Evolutionary conservation across 2,888 invertebrate species (phyloP), one percentile per base, ranked within the genome.

Genomic region (Pachycephus smyrnensis): DNA sequence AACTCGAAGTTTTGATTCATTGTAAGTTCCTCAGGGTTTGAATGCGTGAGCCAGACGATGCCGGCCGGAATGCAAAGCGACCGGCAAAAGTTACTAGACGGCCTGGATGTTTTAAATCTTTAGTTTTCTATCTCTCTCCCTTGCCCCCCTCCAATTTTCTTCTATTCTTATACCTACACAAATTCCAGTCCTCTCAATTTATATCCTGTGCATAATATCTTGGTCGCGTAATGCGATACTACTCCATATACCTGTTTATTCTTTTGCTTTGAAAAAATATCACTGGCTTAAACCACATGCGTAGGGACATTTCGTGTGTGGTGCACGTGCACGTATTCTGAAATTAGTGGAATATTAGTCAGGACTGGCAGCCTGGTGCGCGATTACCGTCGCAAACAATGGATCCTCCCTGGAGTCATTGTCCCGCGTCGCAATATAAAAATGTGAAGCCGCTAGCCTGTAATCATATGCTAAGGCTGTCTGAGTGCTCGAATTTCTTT

Each of bases 1-100:
- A 68, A 68, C 83, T 78, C 80, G 78, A 80, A 83, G 82, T 85
- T 86, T 87, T 87, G 85, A 88, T 88, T 88, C 86, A 84, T 84
- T 84, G 84, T 85, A 85, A 87, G 84, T 86, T 86, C 79, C 77
- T 77, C 81, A 76, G 75, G 74, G 33, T 73, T 37, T 69, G 75
- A 40, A 69, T 75, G 73, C 75, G 75, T 78, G 68, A 36, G 74
- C 78, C 74, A 73, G 69, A 69, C 69, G 69, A 69, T 69, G 73
- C 79, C 79, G 76, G 73, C 76, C 73, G 71, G 79, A 76, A 76
- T 79, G 73, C 76, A 76, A 79, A 79, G 79, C 79, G 73, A 76
- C 79, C 73, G 79, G 79, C 73, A 73, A 79, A 79, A 79, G 73
- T 79, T 79, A 69, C 76, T 76, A 76, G 76, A 79, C 79, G 73